Base-by-base conservation (phyloP, 2,888 invertebrate species). In the Eupithecia inturbata region DNA sequence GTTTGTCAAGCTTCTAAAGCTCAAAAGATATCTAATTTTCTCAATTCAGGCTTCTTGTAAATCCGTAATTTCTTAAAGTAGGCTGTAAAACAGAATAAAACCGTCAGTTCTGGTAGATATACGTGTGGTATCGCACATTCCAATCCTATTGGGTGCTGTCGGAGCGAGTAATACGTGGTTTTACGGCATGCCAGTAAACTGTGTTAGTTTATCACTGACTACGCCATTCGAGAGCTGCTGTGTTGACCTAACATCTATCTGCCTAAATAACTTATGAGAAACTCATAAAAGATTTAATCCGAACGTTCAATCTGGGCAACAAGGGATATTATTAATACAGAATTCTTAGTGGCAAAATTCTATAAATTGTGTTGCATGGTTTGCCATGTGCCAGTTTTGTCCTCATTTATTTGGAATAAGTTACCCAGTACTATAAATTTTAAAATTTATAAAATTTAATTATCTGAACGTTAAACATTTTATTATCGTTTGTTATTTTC, bases 111-210 rank as follows among this genome's bases (percentile, higher is more conserved):
- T n/a, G 64, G 45, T 12, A 63, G 67, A 67, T 71, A n/a, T 53
- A 68, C 45, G 67, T 63, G 53, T 70, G 72, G 68, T 76, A 73
- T 71, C 73, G 62, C 39, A 68, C 67, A 73, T 76, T 73, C 73
- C 73, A 73, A 73, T 68, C 63, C 71, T 68, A 71, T 76, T 71
- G 76, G 73, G 73, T 45, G 73, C 62, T 63, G 73, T 76, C 76
- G 73, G 60, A 57, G 5, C n/a, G 57, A 72, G 75, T 75, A 71
- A 73, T 76, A 64, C 68, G 71, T 63, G 76, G 71, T 72, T 73
- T 75, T 76, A 76, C 33, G 73, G 73, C 67, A 73, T 57, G 68
- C 71, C 66, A 71, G 76, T 76, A 73, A 76, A 76, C 71, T 73
- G 71, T 39, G 66, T 60, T 73, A 71, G 73, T 76, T 76, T 73